Evolutionary conservation across 2,113 vertebrate species (phyloP).

Genomic region (Piaya cayana): DNA sequence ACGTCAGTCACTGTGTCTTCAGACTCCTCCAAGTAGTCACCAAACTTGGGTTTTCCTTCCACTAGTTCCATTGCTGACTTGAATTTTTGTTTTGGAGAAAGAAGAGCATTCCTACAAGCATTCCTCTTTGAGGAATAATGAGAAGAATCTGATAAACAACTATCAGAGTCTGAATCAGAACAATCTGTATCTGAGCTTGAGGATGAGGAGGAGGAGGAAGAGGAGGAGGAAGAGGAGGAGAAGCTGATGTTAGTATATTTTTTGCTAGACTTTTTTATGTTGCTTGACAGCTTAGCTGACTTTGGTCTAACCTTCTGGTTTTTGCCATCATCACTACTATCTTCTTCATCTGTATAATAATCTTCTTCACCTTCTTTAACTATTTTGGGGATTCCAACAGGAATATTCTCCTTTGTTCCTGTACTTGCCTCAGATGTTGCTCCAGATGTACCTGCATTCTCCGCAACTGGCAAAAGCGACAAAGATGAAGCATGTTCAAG

Average conservation of each 20-base stretch:
- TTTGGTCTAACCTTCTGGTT: constrained; percentile 58
- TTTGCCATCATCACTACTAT: constrained; percentile 79
- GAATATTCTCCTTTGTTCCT: constrained; percentile 46
- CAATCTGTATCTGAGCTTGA: constrained; percentile 78
- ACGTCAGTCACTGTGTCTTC: constrained; percentile 90
- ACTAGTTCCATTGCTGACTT: constrained; percentile 46
- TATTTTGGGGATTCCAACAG: constrained; percentile 68
- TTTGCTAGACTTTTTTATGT: constrained; percentile 75
- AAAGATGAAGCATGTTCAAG: not conserved
- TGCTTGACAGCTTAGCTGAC: constrained; percentile 68
- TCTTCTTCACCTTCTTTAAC: constrained; percentile 73
- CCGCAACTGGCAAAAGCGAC: not conserved
- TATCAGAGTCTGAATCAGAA: constrained; percentile 74
- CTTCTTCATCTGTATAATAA: constrained; percentile 80
- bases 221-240: constrained; percentile 70
- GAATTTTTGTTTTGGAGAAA: constrained; percentile 69
- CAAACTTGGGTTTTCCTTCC: constrained; percentile 22
- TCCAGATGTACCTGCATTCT: constrained; percentile 54
- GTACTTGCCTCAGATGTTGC: not conserved
- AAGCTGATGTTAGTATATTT: constrained; percentile 61
- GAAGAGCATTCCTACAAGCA: constrained; percentile 16
- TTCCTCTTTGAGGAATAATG: constrained; percentile 59
- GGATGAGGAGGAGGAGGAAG: constrained; percentile 63
- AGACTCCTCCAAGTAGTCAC: constrained; percentile 73
- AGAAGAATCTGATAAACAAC: constrained; percentile 62